phyloP scores from a whole-genome alignment of 1,140 invertebrate species.

The Choristoneura fumiferana region DNA sequence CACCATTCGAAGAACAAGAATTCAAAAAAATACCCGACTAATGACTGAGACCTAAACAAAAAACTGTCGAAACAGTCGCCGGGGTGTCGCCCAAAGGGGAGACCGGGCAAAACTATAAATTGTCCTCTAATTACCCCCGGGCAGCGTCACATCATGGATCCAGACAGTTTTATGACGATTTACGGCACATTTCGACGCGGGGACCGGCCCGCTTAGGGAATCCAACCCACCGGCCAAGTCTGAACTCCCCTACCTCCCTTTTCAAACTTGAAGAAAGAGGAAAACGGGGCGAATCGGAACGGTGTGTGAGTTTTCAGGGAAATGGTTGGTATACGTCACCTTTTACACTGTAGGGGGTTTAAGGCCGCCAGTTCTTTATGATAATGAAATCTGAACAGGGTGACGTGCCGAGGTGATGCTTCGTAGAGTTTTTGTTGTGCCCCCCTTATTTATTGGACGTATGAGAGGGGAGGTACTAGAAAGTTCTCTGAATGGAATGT shows the following conservation, averaged over 20 bases:
- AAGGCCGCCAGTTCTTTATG: constrained; percentile 77
- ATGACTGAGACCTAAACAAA: constrained; percentile 17
- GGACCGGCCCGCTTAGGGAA: constrained; percentile 54
- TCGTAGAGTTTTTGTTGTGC: constrained; percentile 74
- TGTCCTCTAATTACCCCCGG: constrained; percentile 83
- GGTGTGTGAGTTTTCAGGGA: constrained; percentile 27
- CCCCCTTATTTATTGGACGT: constrained; percentile 75
- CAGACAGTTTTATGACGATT: constrained; percentile 86
- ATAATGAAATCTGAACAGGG: constrained; percentile 78
- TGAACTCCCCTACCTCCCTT: constrained; percentile 32
- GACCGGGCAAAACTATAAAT: constrained; percentile 80
- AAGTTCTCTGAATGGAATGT: constrained; percentile 64
- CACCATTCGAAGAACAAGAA: too few relatives aligned
- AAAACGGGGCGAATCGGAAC: constrained; percentile 20
- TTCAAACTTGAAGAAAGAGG: constrained; percentile 4
- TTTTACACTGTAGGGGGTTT: constrained; percentile 74
- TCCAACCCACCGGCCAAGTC: constrained; percentile 39
- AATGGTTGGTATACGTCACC: constrained; percentile 67
- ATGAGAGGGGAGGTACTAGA: constrained; percentile 55
- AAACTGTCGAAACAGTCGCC: constrained; percentile 19
- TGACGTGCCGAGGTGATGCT: constrained; percentile 73
- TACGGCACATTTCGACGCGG: constrained; percentile 81
- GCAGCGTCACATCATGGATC: constrained; percentile 83
- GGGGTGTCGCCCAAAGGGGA: constrained; percentile 44
- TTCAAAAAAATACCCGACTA: not conserved